Evolutionary conservation across 2,888 invertebrate genomes (phyloP), one percentile per base, ranked within the genome.

Genomic region (Tanaodytes sp.): DNA sequence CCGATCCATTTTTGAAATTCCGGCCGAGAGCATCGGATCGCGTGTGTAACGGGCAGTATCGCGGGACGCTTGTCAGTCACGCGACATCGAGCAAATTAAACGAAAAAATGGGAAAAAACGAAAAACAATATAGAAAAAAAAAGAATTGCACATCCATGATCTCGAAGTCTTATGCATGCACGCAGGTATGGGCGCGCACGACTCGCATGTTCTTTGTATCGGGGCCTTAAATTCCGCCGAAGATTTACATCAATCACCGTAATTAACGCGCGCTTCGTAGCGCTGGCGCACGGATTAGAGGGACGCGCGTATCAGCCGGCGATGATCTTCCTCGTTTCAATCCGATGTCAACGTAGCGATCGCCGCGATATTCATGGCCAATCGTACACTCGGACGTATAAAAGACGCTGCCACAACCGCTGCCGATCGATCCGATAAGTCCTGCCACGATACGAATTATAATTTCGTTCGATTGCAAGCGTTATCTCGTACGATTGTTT

Each of bases 251-350:
- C 82, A 82, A 82, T 82, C 81, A 77, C 69, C 69, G 79, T 81
- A 82, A 82, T 82, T 82, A 82, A 81, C 80, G 76, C 78, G 74
- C 70, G 75, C 75, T 79, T 79, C 77, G 77, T 80, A 79, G 77
- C 79, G 77, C 78, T 79, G n/a, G n/a, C n/a, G n/a, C n/a, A n/a
- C 77, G 71, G 73, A 80, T 81, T 77, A 77, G 77, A 77, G 20
- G 23, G 73, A 69, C 73, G 67, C n/a, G n/a, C n/a, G n/a, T n/a
- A n/a, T n/a, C n/a, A n/a, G 36, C 14, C 5, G 14, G 4, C 39
- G 46, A 42, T 48, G 58, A 58, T 52, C 33, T 58, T 54, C 51
- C 36, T 33, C 42, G 54, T 39, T 52, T 52, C 23, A 46, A 65
- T 31, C 46, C 42, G 65, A 52, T 58, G 58, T 65, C 65, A 65